Percentiles rank a stretch among this genome's conserved stretches.
Conservation (phyloP, 2,888 invertebrate species). For the Syritta pipiens region DNA sequence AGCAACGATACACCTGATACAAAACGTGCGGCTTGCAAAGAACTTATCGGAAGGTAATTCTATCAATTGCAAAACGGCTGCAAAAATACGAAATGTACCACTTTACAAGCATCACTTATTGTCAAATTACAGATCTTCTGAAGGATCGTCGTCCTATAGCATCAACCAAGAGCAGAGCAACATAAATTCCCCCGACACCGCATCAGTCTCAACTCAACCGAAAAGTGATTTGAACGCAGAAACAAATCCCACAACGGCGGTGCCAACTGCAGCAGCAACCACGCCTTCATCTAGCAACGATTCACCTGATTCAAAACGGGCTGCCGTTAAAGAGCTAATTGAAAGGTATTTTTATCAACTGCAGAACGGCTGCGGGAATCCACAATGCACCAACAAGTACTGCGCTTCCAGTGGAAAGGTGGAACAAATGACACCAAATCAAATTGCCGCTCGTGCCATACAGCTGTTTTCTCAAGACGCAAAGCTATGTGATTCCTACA, state of each 20-base stretch:
- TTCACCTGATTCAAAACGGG: slow-evolving; percentile 84
- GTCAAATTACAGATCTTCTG: slow-evolving; percentile 65
- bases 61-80: slow-evolving; percentile 95
- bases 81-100: slow-evolving; percentile 92
- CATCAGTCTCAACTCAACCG: slow-evolving; percentile 59
- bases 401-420: slow-evolving; percentile 95
- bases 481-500: slow-evolving; percentile 85
- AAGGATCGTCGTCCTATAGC: slow-evolving; percentile 70
- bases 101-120: no score
- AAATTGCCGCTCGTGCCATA: slow-evolving; percentile 94
- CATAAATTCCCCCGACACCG: slow-evolving; percentile 47
- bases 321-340: slow-evolving; percentile 90
- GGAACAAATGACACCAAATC: slow-evolving; percentile 88
- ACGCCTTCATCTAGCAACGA: slow-evolving; percentile 62
- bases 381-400: slow-evolving; percentile 90
- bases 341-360: slow-evolving; percentile 96
- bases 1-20: slow-evolving; percentile 80
- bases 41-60: slow-evolving; percentile 94
- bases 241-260: slow-evolving; percentile 45
- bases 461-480: slow-evolving; percentile 92
- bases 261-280: slow-evolving; percentile 29
- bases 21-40: slow-evolving; percentile 89
- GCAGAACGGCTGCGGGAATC: slow-evolving; percentile 94
- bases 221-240: slow-evolving; percentile 42
- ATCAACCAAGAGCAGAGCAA: slow-evolving; percentile 16